A percentile compares a stretch with the other conserved stretches of the same genome.
phyloP scores from a whole-genome alignment of 2,113 vertebrate species.

The Enhydra lutris region DNA sequence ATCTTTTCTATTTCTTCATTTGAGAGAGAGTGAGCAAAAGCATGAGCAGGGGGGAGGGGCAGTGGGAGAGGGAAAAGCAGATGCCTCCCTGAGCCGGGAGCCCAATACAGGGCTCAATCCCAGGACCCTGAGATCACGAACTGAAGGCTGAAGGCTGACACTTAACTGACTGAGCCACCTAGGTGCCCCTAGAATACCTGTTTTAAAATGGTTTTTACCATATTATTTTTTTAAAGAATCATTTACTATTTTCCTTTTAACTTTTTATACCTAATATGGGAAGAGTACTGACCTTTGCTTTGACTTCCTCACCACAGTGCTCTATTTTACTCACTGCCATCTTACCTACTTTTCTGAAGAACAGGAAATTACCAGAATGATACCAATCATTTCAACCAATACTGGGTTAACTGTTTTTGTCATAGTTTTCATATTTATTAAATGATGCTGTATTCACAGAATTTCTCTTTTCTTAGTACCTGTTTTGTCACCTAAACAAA shows the following conservation, averaged over 20 bases:
- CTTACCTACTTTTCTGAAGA: slow-evolving; percentile 47
- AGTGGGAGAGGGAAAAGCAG: not conserved
- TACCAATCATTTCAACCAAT: slow-evolving; percentile 38
- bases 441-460: slow-evolving; percentile 8
- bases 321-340: not conserved
- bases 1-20: not conserved
- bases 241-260: slow-evolving; percentile 12
- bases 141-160: not conserved
- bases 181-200: not conserved
- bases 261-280: not conserved
- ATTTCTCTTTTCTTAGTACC: not conserved
- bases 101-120: not conserved
- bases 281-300: slow-evolving; percentile 28
- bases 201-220: not conserved
- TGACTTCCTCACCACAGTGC: slow-evolving; percentile 54
- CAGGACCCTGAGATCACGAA: not conserved
- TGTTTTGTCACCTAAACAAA: slow-evolving; percentile 21
- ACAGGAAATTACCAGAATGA: slow-evolving; percentile 63
- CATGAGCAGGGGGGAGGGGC: not conserved
- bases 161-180: not conserved
- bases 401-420: slow-evolving; percentile 2
- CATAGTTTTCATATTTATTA: slow-evolving; percentile 15
- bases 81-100: not conserved
- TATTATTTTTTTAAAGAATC: not conserved
- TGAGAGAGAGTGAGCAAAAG: not conserved